Base-by-base conservation (phyloP, 2,888 invertebrate species). In the Sarcophaga variegata region DNA sequence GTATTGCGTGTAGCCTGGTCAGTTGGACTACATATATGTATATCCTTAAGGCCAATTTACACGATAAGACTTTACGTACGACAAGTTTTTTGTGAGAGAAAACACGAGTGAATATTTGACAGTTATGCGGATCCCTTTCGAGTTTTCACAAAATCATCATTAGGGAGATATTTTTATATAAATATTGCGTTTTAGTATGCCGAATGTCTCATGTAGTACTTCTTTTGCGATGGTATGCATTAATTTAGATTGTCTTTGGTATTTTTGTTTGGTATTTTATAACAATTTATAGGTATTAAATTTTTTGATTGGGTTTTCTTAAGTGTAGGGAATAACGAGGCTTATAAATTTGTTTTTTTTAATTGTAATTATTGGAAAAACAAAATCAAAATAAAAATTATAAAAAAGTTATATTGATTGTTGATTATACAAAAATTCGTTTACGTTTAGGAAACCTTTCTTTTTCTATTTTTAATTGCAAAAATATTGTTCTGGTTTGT, bases 391-490 rank as follows among this genome's bases (percentile, higher is more conserved):
- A 75, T 12, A 78, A 75, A 60, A 62, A 11, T 63, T 64, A 71
- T 25, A 66, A 60, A 69, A 59, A 70, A 81, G 66, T 17, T 70
- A 20, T 45, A 45, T 79, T 76, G 25, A n/a, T 72, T 71, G 25
- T 27, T 60, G 27, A 17, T 83, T 83, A 72, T 54, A 14, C 86
- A 83, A 88, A 88, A 88, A 88, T 88, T 88, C 88, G 88, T 87
- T 88, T 82, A 45, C 75, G 75, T 60, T 83, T 79, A 81, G 76
- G 88, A 88, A 88, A 88, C 88, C 88, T 54, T 66, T 87, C 37
- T 37, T 37, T 37, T 37, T 37, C 8, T 37, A 37, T 37, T 37
- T 37, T 45, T 78, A 69, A n/a, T 86, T 25, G 64, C 2, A 69
- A 76, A 82, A 59, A 63, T 64, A 78, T 86, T 64, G 37, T 62